A percentile compares a stretch with the other conserved stretches of the same genome.
Conservation (phyloP, 2,797 vertebrate genomes). For the Limnodromus scolopaceus region DNA sequence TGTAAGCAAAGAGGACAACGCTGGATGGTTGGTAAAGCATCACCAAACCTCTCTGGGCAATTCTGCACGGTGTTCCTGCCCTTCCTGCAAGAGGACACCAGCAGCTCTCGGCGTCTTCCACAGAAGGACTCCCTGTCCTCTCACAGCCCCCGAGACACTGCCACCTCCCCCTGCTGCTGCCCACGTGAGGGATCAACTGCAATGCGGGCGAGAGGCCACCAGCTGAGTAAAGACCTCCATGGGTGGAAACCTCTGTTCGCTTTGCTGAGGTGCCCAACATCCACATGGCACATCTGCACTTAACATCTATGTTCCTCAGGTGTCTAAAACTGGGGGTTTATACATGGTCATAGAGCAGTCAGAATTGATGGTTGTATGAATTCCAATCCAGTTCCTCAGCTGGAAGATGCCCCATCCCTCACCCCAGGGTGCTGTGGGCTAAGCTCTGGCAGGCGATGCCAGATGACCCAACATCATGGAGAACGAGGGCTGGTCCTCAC, state of each 20-base stretch:
- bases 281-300: not conserved
- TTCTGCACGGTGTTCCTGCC: not conserved
- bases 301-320: rapidly evolving
- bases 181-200: no score
- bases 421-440: not conserved
- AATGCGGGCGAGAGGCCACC: rapidly evolving
- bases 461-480: no score
- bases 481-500: no score
- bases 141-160: no score
- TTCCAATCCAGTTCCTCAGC: not conserved
- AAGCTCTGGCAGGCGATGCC: rapidly evolving
- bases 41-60: not conserved
- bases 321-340: not conserved
- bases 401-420: not conserved
- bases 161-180: not conserved
- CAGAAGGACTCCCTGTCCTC: not conserved
- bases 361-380: rapidly evolving
- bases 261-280: not conserved
- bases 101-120: not conserved
- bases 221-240: not conserved
- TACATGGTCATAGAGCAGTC: not conserved
- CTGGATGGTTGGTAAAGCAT: not conserved
- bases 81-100: not conserved
- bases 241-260: not conserved
- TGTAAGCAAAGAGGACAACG: not conserved